These are phyloP conservation scores for Cyphomyrmex costatus DNA, from an alignment of 1,140 invertebrate genomes.

Conservation along the genomic window DNA sequence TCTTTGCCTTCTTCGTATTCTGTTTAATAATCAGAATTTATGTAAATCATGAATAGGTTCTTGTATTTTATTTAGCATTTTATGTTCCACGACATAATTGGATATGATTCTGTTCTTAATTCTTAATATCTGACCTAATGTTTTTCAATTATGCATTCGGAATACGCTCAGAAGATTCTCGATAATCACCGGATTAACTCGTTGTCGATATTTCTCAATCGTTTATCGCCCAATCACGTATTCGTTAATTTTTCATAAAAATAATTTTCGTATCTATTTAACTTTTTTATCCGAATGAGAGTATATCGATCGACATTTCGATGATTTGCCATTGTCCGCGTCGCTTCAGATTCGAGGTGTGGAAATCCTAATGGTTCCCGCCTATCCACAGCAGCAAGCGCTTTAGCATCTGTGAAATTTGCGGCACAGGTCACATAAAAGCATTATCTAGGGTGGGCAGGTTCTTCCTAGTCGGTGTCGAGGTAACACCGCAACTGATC, in stretches of 20 bases:
- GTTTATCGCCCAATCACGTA: not conserved
- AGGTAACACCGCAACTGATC: slow-evolving; percentile 77
- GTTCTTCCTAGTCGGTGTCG: slow-evolving; percentile 85
- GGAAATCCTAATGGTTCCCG: not conserved
- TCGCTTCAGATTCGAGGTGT: not conserved
- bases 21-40: not conserved
- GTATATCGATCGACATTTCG: not conserved
- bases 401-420: not conserved
- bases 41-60: not conserved
- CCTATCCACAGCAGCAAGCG: not conserved
- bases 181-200: not conserved
- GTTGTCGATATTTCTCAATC: not conserved
- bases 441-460: slow-evolving; percentile 86
- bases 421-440: slow-evolving; percentile 88
- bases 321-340: not conserved
- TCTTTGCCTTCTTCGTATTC: not conserved
- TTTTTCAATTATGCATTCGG: not conserved
- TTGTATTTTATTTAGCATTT: not conserved
- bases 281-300: not conserved
- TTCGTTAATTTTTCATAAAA: not conserved
- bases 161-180: not conserved
- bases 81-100: not conserved
- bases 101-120: not conserved
- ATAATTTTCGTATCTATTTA: not conserved
- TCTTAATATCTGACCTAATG: not conserved